Percentiles rank a stretch among this genome's conserved stretches.
phyloP scores from a whole-genome alignment of 2,113 vertebrate genomes.

The Cardinalis cardinalis region DNA sequence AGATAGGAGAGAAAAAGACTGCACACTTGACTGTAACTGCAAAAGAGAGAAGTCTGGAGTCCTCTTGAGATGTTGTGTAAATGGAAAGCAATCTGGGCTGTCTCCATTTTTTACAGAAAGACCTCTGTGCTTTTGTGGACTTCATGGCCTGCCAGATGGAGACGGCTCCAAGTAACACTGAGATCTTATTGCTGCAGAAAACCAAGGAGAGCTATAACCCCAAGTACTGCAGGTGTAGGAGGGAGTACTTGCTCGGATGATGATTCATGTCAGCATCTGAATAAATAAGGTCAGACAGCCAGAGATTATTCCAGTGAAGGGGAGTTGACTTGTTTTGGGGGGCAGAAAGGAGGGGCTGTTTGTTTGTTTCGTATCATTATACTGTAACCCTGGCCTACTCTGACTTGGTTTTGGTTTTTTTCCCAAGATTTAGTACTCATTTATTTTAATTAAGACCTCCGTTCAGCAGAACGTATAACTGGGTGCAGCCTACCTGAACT shows the following conservation, averaged over 20 bases:
- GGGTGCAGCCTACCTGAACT: constrained; percentile 10
- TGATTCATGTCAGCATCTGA: constrained; percentile 61
- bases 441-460: constrained; percentile 39
- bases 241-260: constrained; percentile 48
- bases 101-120: constrained; percentile 54
- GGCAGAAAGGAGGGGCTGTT: constrained; percentile 21
- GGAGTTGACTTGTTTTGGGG: constrained; percentile 31
- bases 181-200: constrained; percentile 50
- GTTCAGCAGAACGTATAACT: background rate
- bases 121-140: constrained; percentile 39
- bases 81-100: constrained; percentile 56
- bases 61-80: constrained; percentile 66
- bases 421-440: background rate
- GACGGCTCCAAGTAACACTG: constrained; percentile 42
- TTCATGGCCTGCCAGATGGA: constrained; percentile 36
- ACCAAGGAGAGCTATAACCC: constrained; percentile 50
- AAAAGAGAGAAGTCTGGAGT: constrained; percentile 13
- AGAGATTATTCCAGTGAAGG: constrained; percentile 36
- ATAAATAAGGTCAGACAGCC: constrained; percentile 57
- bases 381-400: background rate
- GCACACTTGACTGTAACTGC: constrained; percentile 39
- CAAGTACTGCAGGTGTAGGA: constrained; percentile 53
- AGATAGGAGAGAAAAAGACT: constrained; percentile 41
- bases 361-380: constrained; percentile 7
- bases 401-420: background rate